These are phyloP conservation scores for Hippolais icterina DNA, from an alignment of 2,113 vertebrate genomes.

Conservation along the genomic window DNA sequence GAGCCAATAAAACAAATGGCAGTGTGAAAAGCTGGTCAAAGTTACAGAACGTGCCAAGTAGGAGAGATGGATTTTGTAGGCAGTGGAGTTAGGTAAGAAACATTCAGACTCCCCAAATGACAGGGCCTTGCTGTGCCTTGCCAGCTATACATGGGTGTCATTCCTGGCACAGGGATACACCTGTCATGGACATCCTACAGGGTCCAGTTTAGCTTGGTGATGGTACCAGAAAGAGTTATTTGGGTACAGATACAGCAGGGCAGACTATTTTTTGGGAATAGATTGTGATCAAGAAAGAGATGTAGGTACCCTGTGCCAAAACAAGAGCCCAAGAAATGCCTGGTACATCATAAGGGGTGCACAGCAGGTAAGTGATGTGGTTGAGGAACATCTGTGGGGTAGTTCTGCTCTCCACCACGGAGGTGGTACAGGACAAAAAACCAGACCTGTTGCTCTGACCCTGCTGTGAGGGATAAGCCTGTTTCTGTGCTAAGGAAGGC, in stretches of 20 bases:
- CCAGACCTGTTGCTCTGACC: neutral
- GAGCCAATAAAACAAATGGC: neutral
- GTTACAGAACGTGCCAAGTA: neutral
- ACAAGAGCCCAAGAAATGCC: neutral
- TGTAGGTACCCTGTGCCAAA: too few species aligned
- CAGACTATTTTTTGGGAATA: neutral
- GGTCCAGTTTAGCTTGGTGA: neutral
- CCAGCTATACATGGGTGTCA: neutral
- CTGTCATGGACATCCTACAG: neutral
- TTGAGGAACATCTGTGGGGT: neutral
- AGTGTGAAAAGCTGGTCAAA: neutral
- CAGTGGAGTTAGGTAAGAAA: neutral
- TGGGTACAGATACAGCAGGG: neutral
- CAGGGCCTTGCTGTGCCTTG: neutral
- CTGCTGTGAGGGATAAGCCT: too few species aligned
- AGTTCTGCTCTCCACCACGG: neutral
- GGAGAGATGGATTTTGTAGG: neutral
- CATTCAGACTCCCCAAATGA: neutral
- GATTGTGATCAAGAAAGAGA: neutral
- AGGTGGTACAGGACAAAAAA: neutral
- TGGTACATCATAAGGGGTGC: neutral
- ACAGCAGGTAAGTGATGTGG: neutral
- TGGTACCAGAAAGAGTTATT: neutral
- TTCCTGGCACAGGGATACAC: neutral
- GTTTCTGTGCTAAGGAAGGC: neutral